Evolutionary conservation across 2,113 vertebrate genomes (phyloP).

Genomic region (Talpa occidentalis): DNA sequence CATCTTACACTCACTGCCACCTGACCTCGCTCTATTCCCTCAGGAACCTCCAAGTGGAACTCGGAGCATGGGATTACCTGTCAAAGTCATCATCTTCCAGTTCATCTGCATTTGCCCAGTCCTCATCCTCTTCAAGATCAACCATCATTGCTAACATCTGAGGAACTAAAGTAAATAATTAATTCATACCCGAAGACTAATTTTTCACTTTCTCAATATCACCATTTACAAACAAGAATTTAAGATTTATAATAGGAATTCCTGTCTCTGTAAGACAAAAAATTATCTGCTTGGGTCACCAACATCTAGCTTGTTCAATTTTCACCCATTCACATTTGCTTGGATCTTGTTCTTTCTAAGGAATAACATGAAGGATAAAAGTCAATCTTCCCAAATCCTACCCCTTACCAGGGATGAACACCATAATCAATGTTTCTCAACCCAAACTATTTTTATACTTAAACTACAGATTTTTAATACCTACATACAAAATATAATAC

Average conservation of each 20-base stretch:
- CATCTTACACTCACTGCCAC: neutral
- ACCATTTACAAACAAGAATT: neutral
- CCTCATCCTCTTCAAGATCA: slow-evolving; percentile 98
- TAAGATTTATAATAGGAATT: neutral
- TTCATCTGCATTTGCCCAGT: slow-evolving; percentile 97
- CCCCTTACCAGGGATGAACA: neutral
- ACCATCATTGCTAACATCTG: slow-evolving; percentile 99
- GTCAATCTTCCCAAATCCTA: neutral
- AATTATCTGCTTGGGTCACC: neutral
- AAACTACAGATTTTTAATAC: neutral
- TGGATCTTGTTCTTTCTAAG: neutral
- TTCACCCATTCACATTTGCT: neutral
- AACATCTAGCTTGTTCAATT: neutral
- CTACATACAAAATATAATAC: neutral
- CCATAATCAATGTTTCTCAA: neutral
- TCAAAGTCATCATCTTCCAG: slow-evolving; percentile 98
- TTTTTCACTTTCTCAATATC: neutral
- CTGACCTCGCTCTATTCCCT: accelerated
- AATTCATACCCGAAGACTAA: neutral
- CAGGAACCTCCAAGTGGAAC: accelerated
- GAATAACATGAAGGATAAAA: neutral
- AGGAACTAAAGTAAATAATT: slow-evolving; percentile 88
- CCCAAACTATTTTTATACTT: neutral
- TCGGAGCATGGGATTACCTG: slow-evolving; percentile 86
- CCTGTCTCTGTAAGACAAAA: neutral